Percentiles rank a stretch among this genome's conserved stretches.
Evolutionary conservation across 2,113 vertebrate species (phyloP).

Genomic region (Nesogale talazaci): DNA sequence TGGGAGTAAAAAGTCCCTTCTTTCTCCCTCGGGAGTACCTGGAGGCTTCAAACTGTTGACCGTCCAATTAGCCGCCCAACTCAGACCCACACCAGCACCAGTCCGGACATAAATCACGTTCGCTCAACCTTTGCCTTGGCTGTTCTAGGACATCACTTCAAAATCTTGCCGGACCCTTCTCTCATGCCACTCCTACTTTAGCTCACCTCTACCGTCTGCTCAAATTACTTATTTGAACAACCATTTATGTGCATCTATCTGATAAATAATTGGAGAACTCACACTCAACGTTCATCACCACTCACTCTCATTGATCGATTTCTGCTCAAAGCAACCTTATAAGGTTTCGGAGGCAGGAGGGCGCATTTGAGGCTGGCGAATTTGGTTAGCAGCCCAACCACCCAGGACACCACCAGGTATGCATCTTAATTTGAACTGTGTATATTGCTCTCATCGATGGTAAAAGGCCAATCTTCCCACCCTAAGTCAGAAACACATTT

Average conservation of each 20-base stretch:
- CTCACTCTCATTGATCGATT: too few relatives aligned
- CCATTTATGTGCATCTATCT: neutral
- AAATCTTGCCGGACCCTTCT: neutral
- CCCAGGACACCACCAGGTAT: too few relatives aligned
- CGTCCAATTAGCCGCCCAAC: too few relatives aligned
- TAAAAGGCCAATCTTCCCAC: neutral
- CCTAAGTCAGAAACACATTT: neutral
- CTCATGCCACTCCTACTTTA: neutral
- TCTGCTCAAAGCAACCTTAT: too few relatives aligned
- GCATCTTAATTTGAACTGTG: neutral
- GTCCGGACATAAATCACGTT: neutral
- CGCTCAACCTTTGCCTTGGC: constrained; percentile 8
- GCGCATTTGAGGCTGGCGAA: too few relatives aligned
- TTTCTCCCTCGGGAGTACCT: too few relatives aligned
- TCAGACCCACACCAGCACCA: neutral
- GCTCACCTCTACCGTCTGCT: neutral
- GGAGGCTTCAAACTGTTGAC: too few relatives aligned
- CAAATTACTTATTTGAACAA: constrained; percentile 9
- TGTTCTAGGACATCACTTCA: neutral
- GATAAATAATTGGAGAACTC: neutral
- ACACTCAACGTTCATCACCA: too few relatives aligned
- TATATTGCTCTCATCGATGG: neutral
- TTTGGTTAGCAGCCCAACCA: too few relatives aligned
- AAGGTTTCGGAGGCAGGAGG: too few relatives aligned
- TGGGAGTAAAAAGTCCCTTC: too few relatives aligned